Base-by-base conservation (phyloP, 2,888 invertebrate genomes). In the Perithous albicinctus region DNA sequence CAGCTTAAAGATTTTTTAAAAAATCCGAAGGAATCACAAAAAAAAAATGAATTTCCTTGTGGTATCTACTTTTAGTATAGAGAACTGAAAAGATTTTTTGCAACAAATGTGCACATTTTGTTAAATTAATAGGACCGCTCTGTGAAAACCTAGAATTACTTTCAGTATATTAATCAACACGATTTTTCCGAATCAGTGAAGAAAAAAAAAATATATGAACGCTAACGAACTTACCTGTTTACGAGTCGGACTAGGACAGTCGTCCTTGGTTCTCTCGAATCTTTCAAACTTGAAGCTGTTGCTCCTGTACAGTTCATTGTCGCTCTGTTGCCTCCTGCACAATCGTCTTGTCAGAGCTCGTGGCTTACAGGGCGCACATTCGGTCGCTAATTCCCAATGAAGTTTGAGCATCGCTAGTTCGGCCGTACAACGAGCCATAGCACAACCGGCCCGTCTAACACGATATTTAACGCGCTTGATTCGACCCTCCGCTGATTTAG, bases 251-350 rank as follows among this genome's bases (percentile, higher is more conserved):
- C 91, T 91, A 41, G 94, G 93, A 85, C 94, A 94, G 86, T 95
- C 94, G 87, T 96, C 96, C 90, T 94, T 95, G 87, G 95, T 95
- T 87, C 97, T 94, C 88, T 96, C 96, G 91, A 97, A 97, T 76
- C 97, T 94, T 93, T 97, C 97, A 92, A 97, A 97, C 94, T 97
- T 97, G 94, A 97, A 97, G 93, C 97, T 97, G 93, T 97, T 97
- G 86, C 97, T 97, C 87, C 97, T 95, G 90, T 97, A 97, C 78
- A 97, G 94, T 93, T 97, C 97, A 94, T 97, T 97, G 94, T 97
- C 97, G 86, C 96, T 96, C 12, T 95, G 94, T 66, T 94, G 94
- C 77, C 96, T 94, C 85, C 96, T 95, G 92, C 97, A 97, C 88
- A 97, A 95, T 59, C 96, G 94, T 77, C 96, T 95, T 2, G 96